phyloP scores from a whole-genome alignment of 2,888 invertebrate genomes.

The Melitaea athalia region DNA sequence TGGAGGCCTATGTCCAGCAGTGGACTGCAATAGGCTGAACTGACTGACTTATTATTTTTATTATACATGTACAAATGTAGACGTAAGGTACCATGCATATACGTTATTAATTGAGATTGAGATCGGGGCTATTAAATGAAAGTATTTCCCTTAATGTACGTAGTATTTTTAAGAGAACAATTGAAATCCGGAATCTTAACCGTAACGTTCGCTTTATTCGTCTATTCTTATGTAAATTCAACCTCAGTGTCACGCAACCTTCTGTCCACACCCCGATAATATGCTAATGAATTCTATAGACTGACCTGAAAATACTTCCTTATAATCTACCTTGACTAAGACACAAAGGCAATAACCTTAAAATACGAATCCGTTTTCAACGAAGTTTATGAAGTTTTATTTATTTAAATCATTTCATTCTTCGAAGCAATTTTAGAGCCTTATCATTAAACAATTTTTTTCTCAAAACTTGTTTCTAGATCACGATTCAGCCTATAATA shows the following conservation, averaged over 20 bases:
- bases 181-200: constrained; percentile 32
- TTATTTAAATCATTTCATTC: no score
- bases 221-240: constrained; percentile 77
- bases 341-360: constrained; percentile 7
- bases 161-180: constrained; percentile 29
- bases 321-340: constrained; percentile 47
- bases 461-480: no score
- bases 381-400: neutral
- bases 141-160: constrained; percentile 9
- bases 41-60: no score
- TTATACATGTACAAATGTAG: no score
- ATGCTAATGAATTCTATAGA: constrained; percentile 76
- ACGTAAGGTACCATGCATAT: no score
- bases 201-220: constrained; percentile 69
- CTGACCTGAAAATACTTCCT: constrained; percentile 74
- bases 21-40: no score
- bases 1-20: no score
- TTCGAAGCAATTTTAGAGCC: no score
- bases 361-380: neutral
- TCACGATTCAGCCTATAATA: no score
- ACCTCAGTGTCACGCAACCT: constrained; percentile 74
- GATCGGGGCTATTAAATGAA: neutral
- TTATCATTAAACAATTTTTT: no score
- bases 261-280: constrained; percentile 79
- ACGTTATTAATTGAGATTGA: neutral